Conservation (phyloP, 2,888 invertebrate genomes). For the Caradrina kadenii region DNA sequence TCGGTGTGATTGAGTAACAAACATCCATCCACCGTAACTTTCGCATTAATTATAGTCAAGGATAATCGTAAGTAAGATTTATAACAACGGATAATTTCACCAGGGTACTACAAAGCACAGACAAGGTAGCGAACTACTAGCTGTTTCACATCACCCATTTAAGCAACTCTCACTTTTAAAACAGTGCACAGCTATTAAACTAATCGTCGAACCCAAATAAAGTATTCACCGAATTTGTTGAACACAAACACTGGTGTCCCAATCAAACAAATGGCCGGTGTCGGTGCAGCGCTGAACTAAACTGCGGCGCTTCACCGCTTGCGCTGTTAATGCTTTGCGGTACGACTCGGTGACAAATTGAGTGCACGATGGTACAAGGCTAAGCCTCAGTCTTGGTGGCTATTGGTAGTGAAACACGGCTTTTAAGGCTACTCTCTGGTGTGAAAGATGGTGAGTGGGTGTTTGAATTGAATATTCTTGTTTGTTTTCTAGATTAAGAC, state of each 20-base stretch:
- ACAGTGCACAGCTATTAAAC: slow-evolving; percentile 50
- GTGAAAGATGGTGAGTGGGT: slow-evolving; percentile 5
- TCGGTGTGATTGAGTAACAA: no score
- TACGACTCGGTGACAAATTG: slow-evolving; percentile 59
- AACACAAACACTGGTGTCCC: slow-evolving; percentile 62
- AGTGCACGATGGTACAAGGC: slow-evolving; percentile 22
- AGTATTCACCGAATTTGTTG: slow-evolving; percentile 68
- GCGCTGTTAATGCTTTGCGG: slow-evolving; percentile 49
- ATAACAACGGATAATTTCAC: no score
- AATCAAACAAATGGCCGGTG: slow-evolving; percentile 72
- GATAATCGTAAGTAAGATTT: no score
- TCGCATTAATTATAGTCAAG: no score
- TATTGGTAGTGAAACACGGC: slow-evolving; percentile 12
- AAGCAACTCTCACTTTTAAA: slow-evolving; percentile 9
- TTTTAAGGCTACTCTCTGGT: slow-evolving; percentile 11
- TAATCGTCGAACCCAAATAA: slow-evolving; percentile 66
- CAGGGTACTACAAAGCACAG: no score
- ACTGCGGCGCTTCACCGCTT: slow-evolving; percentile 66
- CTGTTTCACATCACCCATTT: no score
- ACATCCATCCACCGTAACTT: no score
- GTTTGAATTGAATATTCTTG: slow-evolving; percentile 10
- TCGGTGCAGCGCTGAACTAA: slow-evolving; percentile 44
- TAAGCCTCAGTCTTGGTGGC: slow-evolving; percentile 35
- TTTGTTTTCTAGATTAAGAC: not conserved
- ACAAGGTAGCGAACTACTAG: not conserved